These are phyloP conservation scores for Halesus radiatus DNA, from an alignment of 1,140 invertebrate genomes.

Conservation along the genomic window DNA sequence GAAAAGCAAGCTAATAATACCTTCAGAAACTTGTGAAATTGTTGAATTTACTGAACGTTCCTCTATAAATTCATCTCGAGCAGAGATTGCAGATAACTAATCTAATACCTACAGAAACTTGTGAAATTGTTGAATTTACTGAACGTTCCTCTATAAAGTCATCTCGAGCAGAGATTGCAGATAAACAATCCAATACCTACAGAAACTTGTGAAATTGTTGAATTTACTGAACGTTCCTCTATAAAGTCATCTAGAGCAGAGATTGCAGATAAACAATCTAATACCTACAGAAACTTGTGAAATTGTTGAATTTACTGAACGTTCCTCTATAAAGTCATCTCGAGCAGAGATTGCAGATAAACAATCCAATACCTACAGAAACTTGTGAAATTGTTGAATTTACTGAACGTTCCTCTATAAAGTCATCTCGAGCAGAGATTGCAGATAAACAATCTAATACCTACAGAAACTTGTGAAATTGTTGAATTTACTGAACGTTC, in stretches of 20 bases:
- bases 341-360: constrained; percentile 1
- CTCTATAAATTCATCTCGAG: not conserved
- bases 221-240: too few relatives aligned
- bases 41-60: too few relatives aligned
- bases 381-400: not conserved
- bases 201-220: not conserved
- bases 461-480: not conserved
- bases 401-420: too few relatives aligned
- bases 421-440: not conserved
- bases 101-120: not conserved
- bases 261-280: not conserved
- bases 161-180: not conserved
- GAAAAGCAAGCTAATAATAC: constrained; percentile 3
- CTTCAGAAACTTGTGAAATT: not conserved
- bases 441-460: not conserved
- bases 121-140: not conserved
- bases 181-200: not conserved
- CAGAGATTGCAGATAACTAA: constrained; percentile 3
- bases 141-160: too few relatives aligned
- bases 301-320: not conserved
- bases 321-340: not conserved
- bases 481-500: too few relatives aligned
- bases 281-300: constrained; percentile 7
- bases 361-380: not conserved
- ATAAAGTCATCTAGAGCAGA: not conserved